Evolutionary conservation across 2,797 vertebrate genomes (phyloP).

Genomic region (Gallinago nigripennis): DNA sequence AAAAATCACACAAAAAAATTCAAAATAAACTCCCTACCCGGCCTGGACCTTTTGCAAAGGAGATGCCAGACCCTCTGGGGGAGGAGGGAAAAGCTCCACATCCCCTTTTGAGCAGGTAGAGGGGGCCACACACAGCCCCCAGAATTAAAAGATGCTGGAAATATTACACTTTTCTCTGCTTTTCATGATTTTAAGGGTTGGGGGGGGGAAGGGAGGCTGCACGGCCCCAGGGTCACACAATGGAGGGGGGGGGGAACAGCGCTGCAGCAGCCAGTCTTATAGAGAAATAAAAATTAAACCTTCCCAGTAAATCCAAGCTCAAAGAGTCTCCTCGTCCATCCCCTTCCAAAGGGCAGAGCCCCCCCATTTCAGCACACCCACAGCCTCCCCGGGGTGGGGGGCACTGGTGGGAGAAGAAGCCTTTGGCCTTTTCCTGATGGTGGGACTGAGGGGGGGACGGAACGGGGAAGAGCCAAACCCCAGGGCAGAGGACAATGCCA

Average conservation of each 20-base stretch:
- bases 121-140: too few species aligned
- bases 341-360: not conserved
- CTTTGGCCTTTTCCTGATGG: not conserved
- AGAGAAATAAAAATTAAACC: not conserved
- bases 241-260: not conserved
- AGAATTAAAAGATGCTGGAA: not conserved
- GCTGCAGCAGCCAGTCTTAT: not conserved
- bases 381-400: not conserved
- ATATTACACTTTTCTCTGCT: not conserved
- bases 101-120: not conserved
- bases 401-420: not conserved
- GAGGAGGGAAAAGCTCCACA: not conserved
- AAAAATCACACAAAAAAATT: not conserved
- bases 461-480: not conserved
- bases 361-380: not conserved
- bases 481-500: accelerated
- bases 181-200: not conserved
- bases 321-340: accelerated
- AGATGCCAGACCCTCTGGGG: not conserved
- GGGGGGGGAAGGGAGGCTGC: not conserved
- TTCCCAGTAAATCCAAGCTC: not conserved
- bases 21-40: not conserved
- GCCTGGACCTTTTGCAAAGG: not conserved
- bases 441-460: not conserved
- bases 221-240: accelerated